Evolutionary conservation across 2,797 vertebrate genomes (phyloP), one percentile per base, ranked within the genome.

Genomic region (Chelonia mydas): DNA sequence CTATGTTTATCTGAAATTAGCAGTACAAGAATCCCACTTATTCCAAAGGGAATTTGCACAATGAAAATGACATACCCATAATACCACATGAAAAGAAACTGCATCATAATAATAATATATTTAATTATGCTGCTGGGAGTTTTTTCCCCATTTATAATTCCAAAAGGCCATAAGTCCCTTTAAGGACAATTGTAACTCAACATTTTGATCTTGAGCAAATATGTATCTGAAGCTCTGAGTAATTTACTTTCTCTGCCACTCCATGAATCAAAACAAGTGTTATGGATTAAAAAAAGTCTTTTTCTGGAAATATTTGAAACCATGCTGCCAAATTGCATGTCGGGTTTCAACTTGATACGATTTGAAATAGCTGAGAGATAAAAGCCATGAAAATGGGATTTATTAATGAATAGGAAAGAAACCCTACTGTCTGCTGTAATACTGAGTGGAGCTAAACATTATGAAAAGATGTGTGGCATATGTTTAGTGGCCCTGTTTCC

Each of bases 371-470:
- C 23, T 72, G 61, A 94, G 76, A 94, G 50, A 95, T 81, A 94
- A 94, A 97, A 94, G 37, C 50, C 82, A 87, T 80, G 81, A 94
- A 96, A 95, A 89, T 85, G 28, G 16, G 81, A 94, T 97, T 96
- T 96, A 94, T 94, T 96, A 95, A 94, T 86, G 81, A 89, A 82
- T 50, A 91, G 78, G 72, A 57, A 68, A 91, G 81, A 76, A 78
- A 93, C 92, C 87, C 87, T 17, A 59, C 27, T 79, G 33, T 65
- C 33, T 89, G n/a, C n/a, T 94, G 41, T 84, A 88, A 81, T 76
- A 47, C 8, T 84, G 65, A 92, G 85, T 88, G 53, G 68, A 94
- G 95, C 97, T 77, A 87, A 94, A 86, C 25, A 93, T 78, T 76
- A 25, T 41, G 84, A 79, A 96, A 83, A 51, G 45, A 89, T 3